Percentiles rank a stretch among this genome's conserved stretches.
phyloP scores from a whole-genome alignment of 2,113 vertebrate species.

The Zosterops hypoxanthus region DNA sequence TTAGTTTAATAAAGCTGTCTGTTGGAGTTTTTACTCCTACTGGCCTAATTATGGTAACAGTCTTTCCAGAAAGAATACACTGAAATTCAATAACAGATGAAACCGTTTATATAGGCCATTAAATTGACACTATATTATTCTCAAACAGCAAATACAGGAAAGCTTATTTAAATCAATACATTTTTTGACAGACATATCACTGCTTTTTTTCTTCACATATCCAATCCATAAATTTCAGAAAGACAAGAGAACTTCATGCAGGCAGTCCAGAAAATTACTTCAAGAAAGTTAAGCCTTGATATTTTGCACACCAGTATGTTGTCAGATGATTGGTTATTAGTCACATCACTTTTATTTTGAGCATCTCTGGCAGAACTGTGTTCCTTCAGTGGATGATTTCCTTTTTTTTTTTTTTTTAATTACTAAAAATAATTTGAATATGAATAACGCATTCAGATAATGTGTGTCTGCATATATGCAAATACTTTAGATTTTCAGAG shows the following conservation, averaged over 20 bases:
- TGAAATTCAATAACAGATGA: constrained; percentile 1
- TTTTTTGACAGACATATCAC: neutral
- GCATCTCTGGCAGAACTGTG: neutral
- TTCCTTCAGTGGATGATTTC: neutral
- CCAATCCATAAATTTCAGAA: neutral
- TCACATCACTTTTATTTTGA: neutral
- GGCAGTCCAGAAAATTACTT: neutral
- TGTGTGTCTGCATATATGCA: neutral
- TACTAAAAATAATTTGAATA: neutral
- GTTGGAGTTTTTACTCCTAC: neutral
- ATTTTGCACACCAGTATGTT: neutral
- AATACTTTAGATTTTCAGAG: neutral
- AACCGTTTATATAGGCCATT: neutral
- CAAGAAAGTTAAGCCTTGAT: neutral
- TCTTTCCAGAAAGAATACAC: neutral
- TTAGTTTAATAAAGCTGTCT: neutral
- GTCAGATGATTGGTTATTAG: neutral
- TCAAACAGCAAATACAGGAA: neutral
- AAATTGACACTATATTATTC: neutral
- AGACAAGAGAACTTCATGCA: neutral
- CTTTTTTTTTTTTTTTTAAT: neutral
- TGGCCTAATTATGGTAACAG: neutral
- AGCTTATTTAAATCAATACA: neutral
- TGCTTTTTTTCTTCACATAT: neutral
- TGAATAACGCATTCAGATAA: neutral